phyloP scores from a whole-genome alignment of 2,797 vertebrate species.

The Morus bassanus region DNA sequence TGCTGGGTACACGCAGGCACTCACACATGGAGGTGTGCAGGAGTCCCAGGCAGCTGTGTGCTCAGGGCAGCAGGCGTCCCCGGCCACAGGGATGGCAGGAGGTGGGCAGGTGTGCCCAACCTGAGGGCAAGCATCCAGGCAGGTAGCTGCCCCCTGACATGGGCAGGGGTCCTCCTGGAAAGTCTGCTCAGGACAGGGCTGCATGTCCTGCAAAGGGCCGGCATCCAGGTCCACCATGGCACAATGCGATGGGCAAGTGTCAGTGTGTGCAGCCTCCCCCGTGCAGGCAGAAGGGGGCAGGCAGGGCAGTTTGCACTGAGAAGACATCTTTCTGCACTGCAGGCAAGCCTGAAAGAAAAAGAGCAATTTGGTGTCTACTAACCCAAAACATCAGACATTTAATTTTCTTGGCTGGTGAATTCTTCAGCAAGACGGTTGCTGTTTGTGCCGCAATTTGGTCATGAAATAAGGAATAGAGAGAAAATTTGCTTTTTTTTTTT shows the following conservation, averaged over 20 bases:
- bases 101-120: background rate
- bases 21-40: background rate
- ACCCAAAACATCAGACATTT: background rate
- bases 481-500: background rate
- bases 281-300: background rate
- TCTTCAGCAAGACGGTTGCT: background rate
- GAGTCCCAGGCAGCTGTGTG: background rate
- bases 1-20: background rate
- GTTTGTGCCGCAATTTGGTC: background rate
- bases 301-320: background rate
- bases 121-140: background rate
- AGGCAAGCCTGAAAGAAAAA: background rate
- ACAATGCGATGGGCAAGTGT: fast-evolving
- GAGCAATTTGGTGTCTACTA: background rate
- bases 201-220: background rate
- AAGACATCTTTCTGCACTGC: background rate
- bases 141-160: background rate
- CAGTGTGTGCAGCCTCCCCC: fast-evolving
- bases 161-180: background rate
- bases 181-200: background rate
- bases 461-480: background rate
- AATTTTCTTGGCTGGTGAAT: background rate
- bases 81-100: fast-evolving
- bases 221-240: fast-evolving
- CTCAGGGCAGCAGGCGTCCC: background rate